A percentile compares a stretch with the other conserved stretches of the same genome.
Evolutionary conservation across 1,140 invertebrate species (phyloP).

Genomic region (Euura lappo): DNA sequence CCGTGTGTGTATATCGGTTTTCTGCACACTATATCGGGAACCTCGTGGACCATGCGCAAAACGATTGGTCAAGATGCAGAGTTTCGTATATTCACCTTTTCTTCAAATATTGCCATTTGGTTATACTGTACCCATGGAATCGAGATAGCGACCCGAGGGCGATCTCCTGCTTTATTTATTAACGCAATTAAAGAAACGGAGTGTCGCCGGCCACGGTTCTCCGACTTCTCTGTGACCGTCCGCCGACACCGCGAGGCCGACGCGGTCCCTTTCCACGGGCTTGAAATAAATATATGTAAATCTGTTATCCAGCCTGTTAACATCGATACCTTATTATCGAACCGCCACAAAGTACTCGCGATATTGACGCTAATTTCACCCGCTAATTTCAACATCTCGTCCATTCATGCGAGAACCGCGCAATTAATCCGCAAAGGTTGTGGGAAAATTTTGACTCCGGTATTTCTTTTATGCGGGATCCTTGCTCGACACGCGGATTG

Average conservation of each 20-base stretch:
- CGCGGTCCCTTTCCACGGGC: constrained; percentile 27
- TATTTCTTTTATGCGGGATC: too few relatives aligned
- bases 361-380: too few relatives aligned
- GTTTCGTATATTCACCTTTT: constrained; percentile 19
- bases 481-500: too few relatives aligned
- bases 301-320: neutral
- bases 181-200: constrained; percentile 60
- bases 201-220: constrained; percentile 40
- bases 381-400: too few relatives aligned
- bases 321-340: neutral
- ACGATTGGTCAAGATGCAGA: constrained; percentile 13
- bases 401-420: too few relatives aligned
- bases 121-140: constrained; percentile 33
- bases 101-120: constrained; percentile 57
- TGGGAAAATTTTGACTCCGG: too few relatives aligned
- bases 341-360: too few relatives aligned
- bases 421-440: too few relatives aligned
- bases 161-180: constrained; percentile 57
- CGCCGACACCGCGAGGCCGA: constrained; percentile 38
- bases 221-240: constrained; percentile 45
- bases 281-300: neutral
- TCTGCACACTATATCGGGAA: too few relatives aligned
- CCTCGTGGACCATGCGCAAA: too few relatives aligned
- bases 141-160: constrained; percentile 33
- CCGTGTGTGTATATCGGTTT: neutral